These are phyloP conservation scores for Nemotelus pantherinus DNA, from an alignment of 2,888 invertebrate species.

Conservation along the genomic window DNA sequence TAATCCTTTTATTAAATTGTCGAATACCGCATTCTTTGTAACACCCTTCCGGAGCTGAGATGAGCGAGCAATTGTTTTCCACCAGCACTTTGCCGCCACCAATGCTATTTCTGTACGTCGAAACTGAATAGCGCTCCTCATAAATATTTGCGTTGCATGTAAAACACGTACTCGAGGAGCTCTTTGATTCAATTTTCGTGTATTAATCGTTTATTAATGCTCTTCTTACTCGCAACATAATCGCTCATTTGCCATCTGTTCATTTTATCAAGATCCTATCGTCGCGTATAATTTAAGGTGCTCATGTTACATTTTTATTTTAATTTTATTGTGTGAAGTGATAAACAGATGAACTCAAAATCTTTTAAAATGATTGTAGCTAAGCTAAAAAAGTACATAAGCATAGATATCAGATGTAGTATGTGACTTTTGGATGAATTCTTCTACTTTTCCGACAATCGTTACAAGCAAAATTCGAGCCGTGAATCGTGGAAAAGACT, in stretches of 20 bases:
- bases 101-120: neutral
- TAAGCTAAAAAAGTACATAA: too few species aligned
- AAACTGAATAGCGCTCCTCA: constrained; percentile 39
- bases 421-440: too few species aligned
- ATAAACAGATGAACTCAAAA: too few species aligned
- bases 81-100: neutral
- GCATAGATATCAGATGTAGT: too few species aligned
- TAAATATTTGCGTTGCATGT: constrained; percentile 50
- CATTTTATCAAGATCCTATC: constrained; percentile 3
- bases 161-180: constrained; percentile 43
- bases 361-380: too few species aligned
- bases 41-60: constrained; percentile 32
- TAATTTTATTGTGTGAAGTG: too few species aligned
- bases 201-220: constrained; percentile 51
- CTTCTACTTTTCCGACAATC: too few species aligned
- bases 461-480: too few species aligned
- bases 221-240: constrained; percentile 14
- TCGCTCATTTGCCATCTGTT: constrained; percentile 46
- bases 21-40: constrained; percentile 48
- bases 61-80: constrained; percentile 10
- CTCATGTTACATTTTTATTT: too few species aligned
- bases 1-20: constrained; percentile 52
- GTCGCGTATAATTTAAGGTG: too few species aligned
- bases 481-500: too few species aligned
- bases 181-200: constrained; percentile 49